Evolutionary conservation across 2,888 invertebrate species (phyloP), one percentile per base, ranked within the genome.

Genomic region (Sesamia inferens): DNA sequence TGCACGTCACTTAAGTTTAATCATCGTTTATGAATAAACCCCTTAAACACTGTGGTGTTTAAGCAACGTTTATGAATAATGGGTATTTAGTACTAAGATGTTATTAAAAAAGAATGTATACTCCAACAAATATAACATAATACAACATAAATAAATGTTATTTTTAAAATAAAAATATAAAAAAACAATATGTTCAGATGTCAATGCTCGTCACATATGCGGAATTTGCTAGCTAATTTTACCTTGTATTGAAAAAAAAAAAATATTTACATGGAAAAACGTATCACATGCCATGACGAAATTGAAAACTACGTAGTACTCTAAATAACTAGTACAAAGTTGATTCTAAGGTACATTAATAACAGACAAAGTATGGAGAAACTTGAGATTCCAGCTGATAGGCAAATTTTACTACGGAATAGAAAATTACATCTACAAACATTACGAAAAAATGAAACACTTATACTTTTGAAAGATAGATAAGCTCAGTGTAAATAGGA

Each of bases 271-370:
- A 73, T 68, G 13, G 10, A 55, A 66, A 67, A 66, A 66, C 54
- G 19, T 54, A 82, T 78, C 78, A 78, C 71, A 78, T 78, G 22
- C 65, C 39, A 63, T 57, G 73, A 78, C 14, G 61, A 51, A 58
- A 47, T 74, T 78, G 31, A 70, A 63, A 63, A 71, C 68, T 71
- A 68, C 58, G 44, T 62, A 54, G 55, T 69, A 65, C 61, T 22
- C 5, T 58, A 58, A 47, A 64, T 54, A 51, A 54, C 13, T 19
- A 68, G 14, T 39, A 65, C 22, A 47, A 39, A 51, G 6, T 10
- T 44, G 42, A n/a, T 16, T 8, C 42, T 59, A n/a, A 69, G 44
- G 44, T 63, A 42, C 67, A 54, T 59, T 62, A 11, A 14, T 24
- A 68, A 71, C 6, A 51, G 62, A 81, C 66, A 68, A 39, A 44